Base-by-base conservation (phyloP, 2,113 vertebrate species). In the Raja brachyura region DNA sequence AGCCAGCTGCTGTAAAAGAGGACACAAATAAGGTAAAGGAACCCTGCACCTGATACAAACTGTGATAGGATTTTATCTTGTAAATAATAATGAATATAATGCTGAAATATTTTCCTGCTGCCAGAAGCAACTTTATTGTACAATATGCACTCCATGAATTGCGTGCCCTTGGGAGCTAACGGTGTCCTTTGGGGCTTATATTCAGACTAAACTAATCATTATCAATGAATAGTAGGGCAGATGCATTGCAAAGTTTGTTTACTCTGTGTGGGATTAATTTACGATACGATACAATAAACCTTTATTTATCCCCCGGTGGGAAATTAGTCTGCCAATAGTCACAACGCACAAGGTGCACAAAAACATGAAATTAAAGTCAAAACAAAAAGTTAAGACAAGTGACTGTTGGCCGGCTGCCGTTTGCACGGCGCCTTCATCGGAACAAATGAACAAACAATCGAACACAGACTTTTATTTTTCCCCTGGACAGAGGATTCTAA, bases 1-100 rank as follows among this genome's bases (percentile, higher is more conserved):
- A 99, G 95, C 97, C 98, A 6, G 97, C 98, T 48, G 96, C 96
- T 93, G 98, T 99, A 75, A 98, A 98, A 97, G 95, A 97, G 95
- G 95, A 97, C 97, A 0, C 97, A 96, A 95, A 99, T 99, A 96
- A 98, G 98, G 98, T 99, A 96, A 83, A 94, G 39, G 22, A 73
- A 73, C 39, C 3, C 22, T 25, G 25, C 25, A 39, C 22, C 1
- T 63, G 28, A 31, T 63, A 11, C 39, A 88, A 61, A 66, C 5
- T 73, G 31, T 25, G 90, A 48, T 92, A 0, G 22, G 20, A 73
- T 48, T 92, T 73, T 28, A 73, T 54, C 90, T 73, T 92, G 48
- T 63, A 31, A 61, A 48, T 54, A 73, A 33, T 8, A 1, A 68
- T 48, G 39, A 48, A 48, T 48, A 92, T 28, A 74, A 18, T 13